Evolutionary conservation across 2,888 invertebrate genomes (phyloP), one percentile per base, ranked within the genome.

Genomic region (Chrysodeixis includens): DNA sequence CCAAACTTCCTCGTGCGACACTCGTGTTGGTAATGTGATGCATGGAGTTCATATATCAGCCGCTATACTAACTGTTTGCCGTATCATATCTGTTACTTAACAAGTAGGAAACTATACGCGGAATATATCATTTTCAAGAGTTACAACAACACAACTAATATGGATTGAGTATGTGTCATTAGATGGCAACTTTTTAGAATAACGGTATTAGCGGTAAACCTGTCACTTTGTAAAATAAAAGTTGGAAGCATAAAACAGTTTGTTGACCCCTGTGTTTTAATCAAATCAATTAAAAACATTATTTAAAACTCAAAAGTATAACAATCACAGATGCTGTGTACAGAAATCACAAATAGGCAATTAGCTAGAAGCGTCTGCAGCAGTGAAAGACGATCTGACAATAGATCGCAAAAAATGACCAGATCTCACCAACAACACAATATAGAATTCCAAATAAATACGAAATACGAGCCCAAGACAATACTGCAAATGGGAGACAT

Each of bases 1-100:
- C 69, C 67, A 72, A 75, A 81, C 81, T 81, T 81, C 81, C 81
- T 81, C 68, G 74, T 81, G 69, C 76, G 79, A 81, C 75, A 78
- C 68, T 76, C 70, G 62, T 52, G 55, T 32, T 30, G 60, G 78
- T 79, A 81, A 81, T 64, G 57, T 46, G 69, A 79, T 63, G 59
- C 65, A 55, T 61, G 49, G 46, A 71, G 71, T 66, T 75, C 66
- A 56, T 55, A 73, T 79, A 65, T 75, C 80, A 59, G 68, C 55
- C 20, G 26, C 12, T 54, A 67, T 62, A 62, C 40, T 32, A 60
- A 56, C n/a, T 51, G 53, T 58, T 62, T 69, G 26, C 58, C 26
- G 10, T 40, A 58, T 35, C 9, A 40, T 60, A 57, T 56, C n/a
- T 53, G 49, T 70, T 62, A 69, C 62, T 16, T 52, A 46, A 16